Evolutionary conservation across 2,113 vertebrate genomes (phyloP).

Genomic region (Sturnira hondurensis): DNA sequence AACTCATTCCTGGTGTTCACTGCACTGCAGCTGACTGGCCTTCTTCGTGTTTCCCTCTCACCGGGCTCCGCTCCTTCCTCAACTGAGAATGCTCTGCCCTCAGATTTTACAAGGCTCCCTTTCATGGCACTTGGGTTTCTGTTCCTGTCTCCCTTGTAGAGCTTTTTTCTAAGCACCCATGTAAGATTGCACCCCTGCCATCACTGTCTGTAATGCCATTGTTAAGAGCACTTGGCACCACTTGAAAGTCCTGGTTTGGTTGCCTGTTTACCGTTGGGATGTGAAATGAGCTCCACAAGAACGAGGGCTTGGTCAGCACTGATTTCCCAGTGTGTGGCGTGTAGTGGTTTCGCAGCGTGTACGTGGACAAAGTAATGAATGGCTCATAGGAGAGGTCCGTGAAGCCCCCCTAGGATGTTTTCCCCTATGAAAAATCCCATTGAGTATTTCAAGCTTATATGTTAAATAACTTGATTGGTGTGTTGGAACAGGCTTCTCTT

Average conservation of each 20-base stretch:
- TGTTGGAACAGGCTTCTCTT: neutral
- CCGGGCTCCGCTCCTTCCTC: neutral
- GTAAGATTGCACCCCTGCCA: neutral
- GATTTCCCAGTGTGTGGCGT: neutral
- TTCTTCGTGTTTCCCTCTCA: neutral
- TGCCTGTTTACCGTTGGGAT: slow-evolving; percentile 21
- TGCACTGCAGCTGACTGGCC: neutral
- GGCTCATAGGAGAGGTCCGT: neutral
- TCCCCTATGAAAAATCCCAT: neutral
- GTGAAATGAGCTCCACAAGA: neutral
- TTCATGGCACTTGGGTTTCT: neutral
- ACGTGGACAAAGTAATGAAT: neutral
- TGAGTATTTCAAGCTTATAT: neutral
- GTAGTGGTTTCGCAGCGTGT: neutral
- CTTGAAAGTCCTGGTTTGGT: neutral
- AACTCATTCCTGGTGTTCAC: neutral
- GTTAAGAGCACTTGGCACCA: neutral
- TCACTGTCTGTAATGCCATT: neutral
- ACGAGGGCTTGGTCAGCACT: neutral
- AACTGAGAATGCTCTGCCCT: neutral
- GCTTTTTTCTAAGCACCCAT: neutral
- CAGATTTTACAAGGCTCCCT: neutral
- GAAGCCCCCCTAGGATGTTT: neutral
- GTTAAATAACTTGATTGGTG: neutral
- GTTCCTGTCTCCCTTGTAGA: neutral